phyloP scores from a whole-genome alignment of 2,797 vertebrate genomes.

The Iguana delicatissima region DNA sequence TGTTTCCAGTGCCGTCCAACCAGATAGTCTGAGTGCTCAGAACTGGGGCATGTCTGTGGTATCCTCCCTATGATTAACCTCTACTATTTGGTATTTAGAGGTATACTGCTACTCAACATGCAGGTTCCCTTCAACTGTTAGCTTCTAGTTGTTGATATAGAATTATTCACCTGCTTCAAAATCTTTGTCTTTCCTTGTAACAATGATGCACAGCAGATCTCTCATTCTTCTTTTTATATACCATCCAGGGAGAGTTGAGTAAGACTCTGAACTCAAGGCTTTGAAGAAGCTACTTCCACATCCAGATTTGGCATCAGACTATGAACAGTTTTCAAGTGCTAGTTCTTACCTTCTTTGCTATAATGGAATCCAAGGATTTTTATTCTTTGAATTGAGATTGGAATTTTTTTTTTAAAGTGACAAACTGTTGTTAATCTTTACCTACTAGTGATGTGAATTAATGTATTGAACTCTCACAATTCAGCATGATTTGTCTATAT shows the following conservation, averaged over 20 bases:
- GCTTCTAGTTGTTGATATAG: background rate
- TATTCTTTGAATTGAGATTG: background rate
- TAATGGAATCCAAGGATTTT: background rate
- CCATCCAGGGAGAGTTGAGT: background rate
- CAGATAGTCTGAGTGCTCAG: background rate
- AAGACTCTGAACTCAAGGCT: background rate
- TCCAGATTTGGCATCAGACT: background rate
- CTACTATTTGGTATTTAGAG: background rate
- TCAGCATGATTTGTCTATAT: background rate
- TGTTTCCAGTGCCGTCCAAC: background rate
- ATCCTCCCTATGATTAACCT: background rate
- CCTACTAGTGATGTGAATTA: background rate
- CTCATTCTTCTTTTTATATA: background rate
- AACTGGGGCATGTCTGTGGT: background rate
- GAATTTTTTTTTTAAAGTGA: background rate
- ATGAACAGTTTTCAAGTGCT: background rate
- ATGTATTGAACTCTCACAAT: background rate
- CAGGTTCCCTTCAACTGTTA: background rate
- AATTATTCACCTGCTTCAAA: background rate
- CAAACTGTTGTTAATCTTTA: conserved; percentile 18
- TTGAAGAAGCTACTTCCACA: background rate
- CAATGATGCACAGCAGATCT: background rate
- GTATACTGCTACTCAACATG: background rate
- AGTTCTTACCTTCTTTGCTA: background rate
- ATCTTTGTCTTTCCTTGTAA: background rate